Percentiles rank a stretch among this genome's conserved stretches.
These are phyloP conservation scores for Drosophila incognita DNA, from an alignment of 2,888 invertebrate genomes.

Conservation along the genomic window DNA sequence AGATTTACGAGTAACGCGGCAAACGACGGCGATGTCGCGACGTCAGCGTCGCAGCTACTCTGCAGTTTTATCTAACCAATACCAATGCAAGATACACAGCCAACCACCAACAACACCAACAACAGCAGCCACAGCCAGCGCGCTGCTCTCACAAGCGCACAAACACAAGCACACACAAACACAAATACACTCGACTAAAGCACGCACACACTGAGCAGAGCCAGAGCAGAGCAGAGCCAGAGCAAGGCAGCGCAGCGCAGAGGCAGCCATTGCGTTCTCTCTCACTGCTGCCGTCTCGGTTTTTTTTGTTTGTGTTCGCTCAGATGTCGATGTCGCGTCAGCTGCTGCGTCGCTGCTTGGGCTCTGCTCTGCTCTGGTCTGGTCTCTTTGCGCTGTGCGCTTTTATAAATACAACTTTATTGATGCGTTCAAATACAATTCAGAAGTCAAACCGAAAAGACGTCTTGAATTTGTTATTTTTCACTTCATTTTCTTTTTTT, in stretches of 20 bases:
- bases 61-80: constrained; percentile 73
- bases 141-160: constrained; percentile 28
- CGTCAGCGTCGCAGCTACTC: constrained; percentile 34
- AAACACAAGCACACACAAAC: constrained; percentile 9
- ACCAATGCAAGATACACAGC: constrained; percentile 49
- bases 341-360: constrained; percentile 53
- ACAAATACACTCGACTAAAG: constrained; percentile 10
- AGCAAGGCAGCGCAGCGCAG: constrained; percentile 17
- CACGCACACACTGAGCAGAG: constrained; percentile 10
- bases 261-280: constrained; percentile 64
- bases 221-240: constrained; percentile 37
- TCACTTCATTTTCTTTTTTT: constrained; percentile 24
- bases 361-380: constrained; percentile 38
- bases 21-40: constrained; percentile 14
- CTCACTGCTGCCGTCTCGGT: constrained; percentile 42
- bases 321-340: constrained; percentile 53
- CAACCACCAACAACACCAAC: constrained; percentile 60
- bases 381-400: constrained; percentile 48
- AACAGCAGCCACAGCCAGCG: constrained; percentile 43
- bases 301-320: constrained; percentile 13
- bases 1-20: constrained; percentile 50
- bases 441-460: constrained; percentile 65
- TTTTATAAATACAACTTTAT: constrained; percentile 84
- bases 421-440: constrained; percentile 76
- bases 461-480: constrained; percentile 66